Percentiles rank a stretch among this genome's conserved stretches.
Conservation (phyloP, 2,888 invertebrate genomes). For the Morpho achilles region DNA sequence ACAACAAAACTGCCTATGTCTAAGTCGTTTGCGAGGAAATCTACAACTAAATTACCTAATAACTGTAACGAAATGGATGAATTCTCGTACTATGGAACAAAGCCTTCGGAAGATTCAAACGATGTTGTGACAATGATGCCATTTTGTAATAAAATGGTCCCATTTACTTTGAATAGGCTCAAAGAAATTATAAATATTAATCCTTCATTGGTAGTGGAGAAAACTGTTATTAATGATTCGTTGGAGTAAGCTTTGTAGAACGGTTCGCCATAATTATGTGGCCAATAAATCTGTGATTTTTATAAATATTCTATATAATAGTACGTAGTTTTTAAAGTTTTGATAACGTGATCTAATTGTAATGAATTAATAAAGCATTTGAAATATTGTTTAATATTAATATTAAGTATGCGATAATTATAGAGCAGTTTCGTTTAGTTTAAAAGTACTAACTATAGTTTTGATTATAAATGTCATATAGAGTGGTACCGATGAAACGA, state of each 20-base stretch:
- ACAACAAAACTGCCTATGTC: constrained; percentile 60
- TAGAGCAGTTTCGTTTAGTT: too few species aligned
- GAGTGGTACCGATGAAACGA: too few species aligned
- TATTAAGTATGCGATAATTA: too few species aligned
- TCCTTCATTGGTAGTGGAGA: constrained; percentile 13
- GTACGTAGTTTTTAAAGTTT: constrained; percentile 7
- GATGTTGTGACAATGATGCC: constrained; percentile 71
- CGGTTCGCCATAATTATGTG: constrained; percentile 4
- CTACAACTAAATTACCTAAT: constrained; percentile 53
- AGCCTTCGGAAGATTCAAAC: constrained; percentile 51
- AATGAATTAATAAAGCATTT: not conserved
- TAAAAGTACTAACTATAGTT: too few species aligned
- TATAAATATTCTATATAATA: constrained; percentile 7
- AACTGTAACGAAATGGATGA: constrained; percentile 37
- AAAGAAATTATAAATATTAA: constrained; percentile 19
- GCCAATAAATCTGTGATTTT: constrained; percentile 24
- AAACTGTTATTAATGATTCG: not conserved
- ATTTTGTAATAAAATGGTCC: constrained; percentile 68
- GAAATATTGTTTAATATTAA: not conserved
- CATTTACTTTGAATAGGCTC: constrained; percentile 67
- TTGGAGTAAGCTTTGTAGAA: not conserved
- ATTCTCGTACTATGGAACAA: constrained; percentile 73
- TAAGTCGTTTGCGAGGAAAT: constrained; percentile 42
- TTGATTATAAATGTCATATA: too few species aligned
- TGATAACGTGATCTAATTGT: not conserved